A percentile compares a stretch with the other conserved stretches of the same genome.
These are phyloP conservation scores for Julus scanicus DNA, from an alignment of 2,888 invertebrate species.

Conservation along the genomic window DNA sequence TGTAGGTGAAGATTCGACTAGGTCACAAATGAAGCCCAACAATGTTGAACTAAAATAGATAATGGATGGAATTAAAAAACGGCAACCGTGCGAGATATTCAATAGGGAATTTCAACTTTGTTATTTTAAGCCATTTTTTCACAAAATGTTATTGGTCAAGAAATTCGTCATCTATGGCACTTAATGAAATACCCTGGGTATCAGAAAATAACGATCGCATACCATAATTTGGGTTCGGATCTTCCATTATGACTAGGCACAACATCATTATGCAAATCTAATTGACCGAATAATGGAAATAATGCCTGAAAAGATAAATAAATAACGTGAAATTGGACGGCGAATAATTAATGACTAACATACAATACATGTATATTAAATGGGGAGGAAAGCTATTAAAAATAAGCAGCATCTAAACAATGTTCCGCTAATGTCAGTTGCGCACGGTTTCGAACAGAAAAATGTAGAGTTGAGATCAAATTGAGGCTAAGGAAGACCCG, in stretches of 20 bases:
- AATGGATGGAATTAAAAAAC: conserved; percentile 1
- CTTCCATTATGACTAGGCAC: conserved; percentile 71
- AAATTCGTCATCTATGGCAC: background rate
- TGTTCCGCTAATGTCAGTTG: no score
- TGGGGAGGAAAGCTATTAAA: no score
- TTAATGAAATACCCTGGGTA: no score
- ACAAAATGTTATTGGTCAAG: conserved; percentile 45
- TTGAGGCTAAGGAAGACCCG: no score
- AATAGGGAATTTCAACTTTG: no score
- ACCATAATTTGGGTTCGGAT: conserved; percentile 90
- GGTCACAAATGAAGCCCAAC: conserved; percentile 95
- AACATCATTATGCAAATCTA: conserved; percentile 89
- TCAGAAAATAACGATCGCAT: conserved; percentile 60
- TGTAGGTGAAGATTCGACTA: conserved; percentile 95
- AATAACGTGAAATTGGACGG: no score
- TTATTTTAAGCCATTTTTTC: background rate
- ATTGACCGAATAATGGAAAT: conserved; percentile 96
- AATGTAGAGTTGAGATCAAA: no score
- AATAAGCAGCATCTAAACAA: no score
- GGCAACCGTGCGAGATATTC: background rate
- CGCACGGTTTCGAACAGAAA: no score
- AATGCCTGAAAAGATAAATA: conserved; percentile 73
- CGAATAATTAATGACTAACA: no score
- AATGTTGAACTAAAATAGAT: conserved; percentile 81
- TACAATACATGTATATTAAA: no score